Conservation (phyloP, 2,113 vertebrate genomes). For the Phylloscopus trochiloides region DNA sequence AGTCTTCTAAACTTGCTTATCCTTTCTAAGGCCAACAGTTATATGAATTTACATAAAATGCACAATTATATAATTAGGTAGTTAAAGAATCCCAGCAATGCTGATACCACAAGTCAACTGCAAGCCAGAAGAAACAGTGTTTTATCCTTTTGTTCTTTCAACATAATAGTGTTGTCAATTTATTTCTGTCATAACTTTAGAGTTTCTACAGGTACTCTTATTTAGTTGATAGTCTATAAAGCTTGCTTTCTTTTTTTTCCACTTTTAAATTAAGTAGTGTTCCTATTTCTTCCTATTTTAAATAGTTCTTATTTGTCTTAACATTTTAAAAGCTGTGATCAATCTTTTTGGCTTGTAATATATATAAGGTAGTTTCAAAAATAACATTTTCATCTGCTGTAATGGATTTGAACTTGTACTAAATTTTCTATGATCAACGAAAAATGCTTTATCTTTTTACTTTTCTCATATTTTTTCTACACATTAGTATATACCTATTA, state of each 20-base stretch:
- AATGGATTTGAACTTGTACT: background rate
- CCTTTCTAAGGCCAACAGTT: background rate
- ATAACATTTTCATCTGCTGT: background rate
- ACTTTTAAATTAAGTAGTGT: background rate
- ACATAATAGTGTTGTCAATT: background rate
- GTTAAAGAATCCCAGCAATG: background rate
- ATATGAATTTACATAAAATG: background rate
- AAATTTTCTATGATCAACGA: background rate
- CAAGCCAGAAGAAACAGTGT: background rate
- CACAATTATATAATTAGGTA: background rate
- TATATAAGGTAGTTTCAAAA: background rate
- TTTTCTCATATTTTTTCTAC: background rate
- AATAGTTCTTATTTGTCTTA: background rate
- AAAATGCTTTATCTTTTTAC: background rate
- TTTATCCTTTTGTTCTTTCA: background rate
- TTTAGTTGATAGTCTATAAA: background rate
- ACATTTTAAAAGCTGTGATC: background rate
- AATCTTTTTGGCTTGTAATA: background rate
- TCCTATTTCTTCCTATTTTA: background rate
- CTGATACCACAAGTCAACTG: background rate
- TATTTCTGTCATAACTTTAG: background rate
- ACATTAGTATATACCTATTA: background rate
- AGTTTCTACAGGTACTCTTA: background rate
- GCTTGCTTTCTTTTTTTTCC: background rate
- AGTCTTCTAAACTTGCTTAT: background rate